Percentiles rank a stretch among this genome's conserved stretches.
These are phyloP conservation scores for Drosophila multiciliata DNA, from an alignment of 2,888 invertebrate species.

Conservation along the genomic window DNA sequence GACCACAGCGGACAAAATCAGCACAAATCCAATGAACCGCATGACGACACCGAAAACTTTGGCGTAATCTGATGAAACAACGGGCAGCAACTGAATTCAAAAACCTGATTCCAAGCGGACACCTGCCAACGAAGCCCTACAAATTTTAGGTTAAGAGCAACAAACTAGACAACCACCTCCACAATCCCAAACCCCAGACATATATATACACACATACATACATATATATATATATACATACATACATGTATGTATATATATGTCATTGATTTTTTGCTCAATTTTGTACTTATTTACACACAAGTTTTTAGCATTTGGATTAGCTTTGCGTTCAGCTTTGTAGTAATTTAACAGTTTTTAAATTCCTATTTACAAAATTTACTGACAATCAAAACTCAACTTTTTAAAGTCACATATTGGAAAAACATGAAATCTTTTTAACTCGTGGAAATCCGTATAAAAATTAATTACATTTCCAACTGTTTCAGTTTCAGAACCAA, in stretches of 20 bases:
- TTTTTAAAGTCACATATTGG: not conserved
- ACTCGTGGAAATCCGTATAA: not conserved
- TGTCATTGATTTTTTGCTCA: slow-evolving; percentile 39
- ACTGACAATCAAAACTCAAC: not conserved
- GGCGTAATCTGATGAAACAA: slow-evolving; percentile 53
- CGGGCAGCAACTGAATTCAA: slow-evolving; percentile 53
- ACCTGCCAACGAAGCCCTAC: slow-evolving; percentile 51
- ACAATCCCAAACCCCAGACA: slow-evolving; percentile 7
- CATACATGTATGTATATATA: not conserved
- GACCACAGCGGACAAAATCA: slow-evolving; percentile 37
- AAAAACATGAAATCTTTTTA: not conserved
- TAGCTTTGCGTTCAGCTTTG: not conserved
- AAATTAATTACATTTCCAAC: not conserved
- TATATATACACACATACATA: not conserved
- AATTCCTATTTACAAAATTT: not conserved
- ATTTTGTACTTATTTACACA: slow-evolving; percentile 9
- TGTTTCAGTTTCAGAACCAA: not conserved
- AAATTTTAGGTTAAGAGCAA: slow-evolving; percentile 75
- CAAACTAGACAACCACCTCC: slow-evolving; percentile 40
- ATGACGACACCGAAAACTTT: slow-evolving; percentile 35
- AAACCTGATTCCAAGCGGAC: slow-evolving; percentile 12
- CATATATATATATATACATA: not conserved
- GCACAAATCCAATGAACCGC: slow-evolving; percentile 48
- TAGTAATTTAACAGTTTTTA: not conserved
- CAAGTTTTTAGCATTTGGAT: no score